Percentiles rank a stretch among this genome's conserved stretches.
Evolutionary conservation across 2,888 invertebrate genomes (phyloP).

Genomic region (Lutraria lutraria): DNA sequence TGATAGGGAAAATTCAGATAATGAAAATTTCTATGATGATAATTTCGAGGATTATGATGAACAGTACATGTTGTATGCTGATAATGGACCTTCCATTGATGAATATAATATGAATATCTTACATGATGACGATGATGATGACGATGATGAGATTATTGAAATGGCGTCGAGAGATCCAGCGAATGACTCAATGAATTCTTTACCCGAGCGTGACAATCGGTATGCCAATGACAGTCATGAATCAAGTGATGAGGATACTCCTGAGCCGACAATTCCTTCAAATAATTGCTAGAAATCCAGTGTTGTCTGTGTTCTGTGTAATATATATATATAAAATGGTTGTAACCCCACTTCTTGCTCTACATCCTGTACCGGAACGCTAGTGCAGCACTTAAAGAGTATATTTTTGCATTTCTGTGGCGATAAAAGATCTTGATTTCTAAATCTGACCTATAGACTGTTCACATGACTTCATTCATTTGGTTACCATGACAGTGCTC

Average conservation of each 20-base stretch:
- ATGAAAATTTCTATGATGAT: slow-evolving; percentile 83
- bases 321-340: neutral
- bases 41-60: slow-evolving; percentile 84
- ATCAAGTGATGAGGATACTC: slow-evolving; percentile 47
- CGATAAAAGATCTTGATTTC: neutral
- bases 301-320: slow-evolving; percentile 1
- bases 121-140: slow-evolving; percentile 77
- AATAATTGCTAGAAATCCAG: neutral
- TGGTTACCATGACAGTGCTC: neutral
- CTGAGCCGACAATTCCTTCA: neutral
- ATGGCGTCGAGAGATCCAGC: slow-evolving; percentile 74
- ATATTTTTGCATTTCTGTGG: slow-evolving; percentile 17
- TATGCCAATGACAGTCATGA: slow-evolving; percentile 73
- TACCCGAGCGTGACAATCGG: slow-evolving; percentile 63
- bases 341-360: neutral
- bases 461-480: neutral
- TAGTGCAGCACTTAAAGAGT: neutral
- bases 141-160: slow-evolving; percentile 80
- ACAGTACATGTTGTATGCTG: slow-evolving; percentile 80
- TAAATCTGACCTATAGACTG: neutral
- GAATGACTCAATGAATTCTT: slow-evolving; percentile 60
- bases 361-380: neutral
- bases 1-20: slow-evolving; percentile 80
- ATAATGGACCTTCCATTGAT: slow-evolving; percentile 78
- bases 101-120: slow-evolving; percentile 78